Percentiles rank a stretch among this genome's conserved stretches.
Evolutionary conservation across 2,113 vertebrate species (phyloP).

Genomic region (Scortum barcoo): DNA sequence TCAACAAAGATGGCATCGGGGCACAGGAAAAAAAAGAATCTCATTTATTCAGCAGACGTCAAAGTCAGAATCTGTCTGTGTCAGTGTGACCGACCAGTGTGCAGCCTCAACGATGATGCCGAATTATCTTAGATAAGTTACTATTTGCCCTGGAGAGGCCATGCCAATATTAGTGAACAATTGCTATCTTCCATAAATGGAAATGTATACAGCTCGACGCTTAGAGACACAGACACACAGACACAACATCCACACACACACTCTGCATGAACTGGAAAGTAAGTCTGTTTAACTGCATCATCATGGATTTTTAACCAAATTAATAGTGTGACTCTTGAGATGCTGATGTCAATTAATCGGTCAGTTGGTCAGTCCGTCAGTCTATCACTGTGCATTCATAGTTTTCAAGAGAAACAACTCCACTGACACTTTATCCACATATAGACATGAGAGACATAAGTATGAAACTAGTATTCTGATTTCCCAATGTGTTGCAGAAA

Average conservation of each 20-base stretch:
- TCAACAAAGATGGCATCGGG: constrained; percentile 20
- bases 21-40: not conserved
- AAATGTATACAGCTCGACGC: not conserved
- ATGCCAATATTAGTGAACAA: not conserved
- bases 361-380: not conserved
- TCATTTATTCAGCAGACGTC: constrained; percentile 31
- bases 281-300: not conserved
- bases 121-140: not conserved
- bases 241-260: not conserved
- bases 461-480: not conserved
- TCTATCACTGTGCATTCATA: no score
- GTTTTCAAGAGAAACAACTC: not conserved
- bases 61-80: constrained; percentile 44
- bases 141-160: not conserved
- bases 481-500: not conserved
- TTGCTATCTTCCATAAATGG: not conserved
- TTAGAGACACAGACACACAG: not conserved
- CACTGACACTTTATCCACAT: not conserved
- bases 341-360: not conserved
- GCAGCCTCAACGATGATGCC: not conserved
- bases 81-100: constrained; percentile 52
- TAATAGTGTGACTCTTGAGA: not conserved
- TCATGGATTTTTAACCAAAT: not conserved
- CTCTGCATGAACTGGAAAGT: not conserved
- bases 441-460: no score